Evolutionary conservation across 1,140 invertebrate genomes (phyloP).

Genomic region (Triops cancriformis): DNA sequence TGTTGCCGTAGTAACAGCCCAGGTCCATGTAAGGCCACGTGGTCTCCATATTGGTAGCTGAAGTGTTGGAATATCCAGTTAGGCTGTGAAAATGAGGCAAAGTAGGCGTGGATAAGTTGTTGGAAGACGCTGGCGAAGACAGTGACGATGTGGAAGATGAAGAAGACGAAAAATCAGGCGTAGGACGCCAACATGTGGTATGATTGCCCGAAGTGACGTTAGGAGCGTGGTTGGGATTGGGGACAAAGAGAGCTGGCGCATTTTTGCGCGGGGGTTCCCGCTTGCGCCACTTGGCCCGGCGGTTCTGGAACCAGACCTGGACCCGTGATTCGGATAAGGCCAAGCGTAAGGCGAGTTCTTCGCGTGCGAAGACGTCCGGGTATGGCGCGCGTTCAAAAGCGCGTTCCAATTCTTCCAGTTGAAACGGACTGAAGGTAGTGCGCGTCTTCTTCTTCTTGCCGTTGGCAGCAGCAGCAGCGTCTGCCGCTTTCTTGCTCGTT

Average conservation of each 20-base stretch:
- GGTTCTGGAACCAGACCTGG: slow-evolving; percentile 90
- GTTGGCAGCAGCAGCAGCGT: slow-evolving; percentile 75
- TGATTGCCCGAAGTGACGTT: not conserved
- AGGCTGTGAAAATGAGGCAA: not conserved
- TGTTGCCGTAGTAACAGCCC: not conserved
- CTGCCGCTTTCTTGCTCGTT: slow-evolving; percentile 71
- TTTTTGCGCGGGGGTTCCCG: slow-evolving; percentile 92
- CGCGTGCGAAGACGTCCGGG: slow-evolving; percentile 90
- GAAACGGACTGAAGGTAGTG: slow-evolving; percentile 93
- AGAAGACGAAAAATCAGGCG: not conserved
- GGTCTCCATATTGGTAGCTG: not conserved
- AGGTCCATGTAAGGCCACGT: not conserved
- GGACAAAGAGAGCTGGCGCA: not conserved
- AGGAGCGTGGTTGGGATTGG: not conserved
- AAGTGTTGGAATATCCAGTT: not conserved
- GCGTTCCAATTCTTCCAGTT: slow-evolving; percentile 85
- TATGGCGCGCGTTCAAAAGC: slow-evolving; percentile 92
- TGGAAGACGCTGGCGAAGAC: not conserved
- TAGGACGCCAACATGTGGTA: not conserved
- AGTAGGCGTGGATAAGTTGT: not conserved
- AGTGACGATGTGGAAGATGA: not conserved
- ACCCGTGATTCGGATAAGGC: slow-evolving; percentile 86
- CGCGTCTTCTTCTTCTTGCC: slow-evolving; percentile 92
- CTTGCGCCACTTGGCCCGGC: slow-evolving; percentile 95
- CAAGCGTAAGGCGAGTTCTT: slow-evolving; percentile 83